Percentiles rank a stretch among this genome's conserved stretches.
These are phyloP conservation scores for Eretmocerus hayati DNA, from an alignment of 2,888 invertebrate genomes.

Conservation along the genomic window DNA sequence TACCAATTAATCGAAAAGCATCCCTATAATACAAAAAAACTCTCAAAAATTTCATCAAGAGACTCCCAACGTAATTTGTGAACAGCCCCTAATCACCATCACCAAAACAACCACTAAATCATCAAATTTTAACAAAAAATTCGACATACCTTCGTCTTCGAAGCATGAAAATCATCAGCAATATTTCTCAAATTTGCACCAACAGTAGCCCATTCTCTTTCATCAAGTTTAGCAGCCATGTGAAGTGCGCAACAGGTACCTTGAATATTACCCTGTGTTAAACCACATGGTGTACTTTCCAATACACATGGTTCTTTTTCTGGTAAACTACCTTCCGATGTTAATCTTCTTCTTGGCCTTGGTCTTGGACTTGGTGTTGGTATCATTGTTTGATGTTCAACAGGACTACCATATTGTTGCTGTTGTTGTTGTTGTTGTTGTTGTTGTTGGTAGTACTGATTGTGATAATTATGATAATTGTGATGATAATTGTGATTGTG, in stretches of 20 bases:
- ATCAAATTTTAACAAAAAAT: too few species aligned
- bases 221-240: conserved; percentile 33
- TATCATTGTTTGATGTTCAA: not conserved
- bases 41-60: too few species aligned
- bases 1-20: too few species aligned
- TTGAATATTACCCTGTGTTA: conserved; percentile 6
- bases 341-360: conserved; percentile 41
- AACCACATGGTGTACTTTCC: conserved; percentile 11
- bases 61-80: too few species aligned
- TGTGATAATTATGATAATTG: not conserved
- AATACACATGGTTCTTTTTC: conserved; percentile 36
- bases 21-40: too few species aligned
- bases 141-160: conserved; percentile 39
- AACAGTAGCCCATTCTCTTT: conserved; percentile 41
- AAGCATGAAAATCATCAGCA: conserved; percentile 44
- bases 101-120: too few species aligned
- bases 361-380: conserved; percentile 43
- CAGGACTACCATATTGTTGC: not conserved
- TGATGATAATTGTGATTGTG: conserved; percentile 5
- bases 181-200: conserved; percentile 44
- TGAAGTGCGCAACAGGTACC: conserved; percentile 33
- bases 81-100: too few species aligned
- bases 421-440: too few species aligned
- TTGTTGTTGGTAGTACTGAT: not conserved
- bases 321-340: conserved; percentile 38